phyloP scores from a whole-genome alignment of 2,113 vertebrate species.

The Bubo scandiacus region DNA sequence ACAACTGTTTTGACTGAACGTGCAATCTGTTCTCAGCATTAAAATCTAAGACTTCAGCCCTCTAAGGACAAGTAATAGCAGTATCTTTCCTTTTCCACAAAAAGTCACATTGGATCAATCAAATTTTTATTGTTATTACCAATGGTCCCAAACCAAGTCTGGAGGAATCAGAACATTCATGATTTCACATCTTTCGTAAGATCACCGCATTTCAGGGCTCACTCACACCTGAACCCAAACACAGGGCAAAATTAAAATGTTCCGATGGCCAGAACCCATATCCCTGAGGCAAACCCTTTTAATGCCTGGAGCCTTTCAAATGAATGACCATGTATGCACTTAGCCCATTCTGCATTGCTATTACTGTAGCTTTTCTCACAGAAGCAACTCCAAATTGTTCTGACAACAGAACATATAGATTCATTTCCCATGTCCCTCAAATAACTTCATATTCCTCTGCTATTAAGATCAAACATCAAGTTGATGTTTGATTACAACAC shows the following conservation, averaged over 20 bases:
- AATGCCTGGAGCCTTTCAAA: neutral
- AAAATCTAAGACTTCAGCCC: neutral
- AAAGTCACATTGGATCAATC: constrained; percentile 13
- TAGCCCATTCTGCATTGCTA: neutral
- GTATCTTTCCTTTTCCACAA: neutral
- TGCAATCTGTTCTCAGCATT: neutral
- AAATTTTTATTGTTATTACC: neutral
- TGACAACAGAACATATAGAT: neutral
- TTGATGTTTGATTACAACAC: neutral
- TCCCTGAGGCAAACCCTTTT: neutral
- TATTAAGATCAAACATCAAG: neutral
- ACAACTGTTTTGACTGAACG: neutral
- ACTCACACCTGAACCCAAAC: neutral
- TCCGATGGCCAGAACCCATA: neutral
- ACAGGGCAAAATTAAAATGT: neutral
- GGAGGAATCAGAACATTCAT: neutral
- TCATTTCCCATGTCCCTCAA: neutral
- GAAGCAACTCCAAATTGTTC: neutral
- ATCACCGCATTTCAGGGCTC: neutral
- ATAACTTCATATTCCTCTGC: neutral
- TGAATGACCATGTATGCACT: neutral
- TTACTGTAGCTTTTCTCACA: neutral
- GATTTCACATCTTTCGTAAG: neutral
- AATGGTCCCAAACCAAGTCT: neutral
- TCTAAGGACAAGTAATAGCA: neutral